These are phyloP conservation scores for Petrosia ficiformis DNA, from an alignment of 37 sponge, comb jelly and placozoan species.

Conservation along the genomic window DNA sequence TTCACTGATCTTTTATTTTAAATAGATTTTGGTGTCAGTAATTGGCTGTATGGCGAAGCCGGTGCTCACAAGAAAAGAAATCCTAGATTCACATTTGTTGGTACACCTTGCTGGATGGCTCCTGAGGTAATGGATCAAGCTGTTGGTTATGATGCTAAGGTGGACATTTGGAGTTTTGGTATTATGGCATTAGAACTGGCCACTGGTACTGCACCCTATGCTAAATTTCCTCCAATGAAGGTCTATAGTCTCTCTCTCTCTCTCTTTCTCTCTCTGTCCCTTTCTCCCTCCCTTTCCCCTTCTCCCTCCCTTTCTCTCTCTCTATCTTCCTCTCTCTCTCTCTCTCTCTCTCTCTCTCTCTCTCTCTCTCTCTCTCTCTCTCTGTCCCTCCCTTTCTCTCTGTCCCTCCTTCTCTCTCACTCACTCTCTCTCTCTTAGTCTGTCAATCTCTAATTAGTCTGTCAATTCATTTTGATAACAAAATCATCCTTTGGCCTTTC, in stretches of 20 bases:
- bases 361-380: slow-evolving; percentile 29
- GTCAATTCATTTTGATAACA: background rate
- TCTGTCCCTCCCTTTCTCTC: slow-evolving; percentile 11
- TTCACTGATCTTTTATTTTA: background rate
- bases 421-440: background rate
- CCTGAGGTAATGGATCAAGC: slow-evolving; percentile 94
- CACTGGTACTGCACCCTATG: slow-evolving; percentile 94
- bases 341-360: slow-evolving; percentile 32
- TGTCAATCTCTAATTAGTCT: background rate
- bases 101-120: slow-evolving; percentile 99
- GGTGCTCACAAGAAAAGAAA: slow-evolving; percentile 49
- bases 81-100: slow-evolving; percentile 91
- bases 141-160: slow-evolving; percentile 75
- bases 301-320: background rate
- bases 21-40: slow-evolving; percentile 94
- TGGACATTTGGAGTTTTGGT: slow-evolving; percentile 89
- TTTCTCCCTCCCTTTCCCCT: slow-evolving; percentile 19
- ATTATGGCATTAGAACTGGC: slow-evolving; percentile 96
- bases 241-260: slow-evolving; percentile 41
- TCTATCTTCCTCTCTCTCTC: slow-evolving; percentile 26
- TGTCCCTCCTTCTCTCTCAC: too few relatives aligned
- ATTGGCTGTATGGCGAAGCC: slow-evolving; percentile 63
- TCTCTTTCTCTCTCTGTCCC: slow-evolving; percentile 28
- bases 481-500: background rate
- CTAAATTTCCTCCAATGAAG: slow-evolving; percentile 99